Base-by-base conservation (phyloP, 2,888 invertebrate species). In the Agrotis exclamationis region DNA sequence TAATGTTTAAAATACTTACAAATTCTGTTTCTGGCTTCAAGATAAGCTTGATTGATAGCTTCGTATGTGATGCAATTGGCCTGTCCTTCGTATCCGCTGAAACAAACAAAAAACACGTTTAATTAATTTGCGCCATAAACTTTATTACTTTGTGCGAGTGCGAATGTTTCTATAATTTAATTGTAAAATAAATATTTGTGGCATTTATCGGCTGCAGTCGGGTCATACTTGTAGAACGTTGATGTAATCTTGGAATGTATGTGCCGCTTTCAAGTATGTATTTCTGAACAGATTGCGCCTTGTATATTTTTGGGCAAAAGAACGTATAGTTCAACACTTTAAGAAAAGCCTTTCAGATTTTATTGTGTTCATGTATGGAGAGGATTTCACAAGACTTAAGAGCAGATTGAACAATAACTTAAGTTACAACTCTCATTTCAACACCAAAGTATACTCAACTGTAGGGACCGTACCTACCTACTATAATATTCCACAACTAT, bases 1-100 rank as follows among this genome's bases (percentile, higher is more conserved):
- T 20, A 53, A 53, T 20, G 44, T 14, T 51, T 60, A 47, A 48
- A 53, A 53, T 59, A 98, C 98, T 98, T 97, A 99, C 99, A 97
- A 89, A 98, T 98, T 95, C 98, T 97, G 93, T 98, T 98, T 88
- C 98, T 97, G 63, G 98, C 98, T 91, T 98, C 98, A 82, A 98
- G 94, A 94, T 98, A 99, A 57, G 99, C 99, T 86, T 98, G 98
- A 95, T 99, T 98, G 75, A 99, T 97, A 64, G 98, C 98, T 87
- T 98, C 98, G 91, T 98, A 99, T 7, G 99, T 98, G 91, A 99
- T 98, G 93, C 99, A 99, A 75, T 98, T 98, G 80, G 97, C 97
- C 63, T 97, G 97, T 60, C 97, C 97, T 85, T 97, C 97, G 88
- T 97, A 97, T 22, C 96, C 97, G 76, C 98, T 98, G 96, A 69